Evolutionary conservation across 92 coral and sea anemone species (phyloP), one percentile per base, ranked within the genome.

Genomic region (Zoanthus sansibaricus): DNA sequence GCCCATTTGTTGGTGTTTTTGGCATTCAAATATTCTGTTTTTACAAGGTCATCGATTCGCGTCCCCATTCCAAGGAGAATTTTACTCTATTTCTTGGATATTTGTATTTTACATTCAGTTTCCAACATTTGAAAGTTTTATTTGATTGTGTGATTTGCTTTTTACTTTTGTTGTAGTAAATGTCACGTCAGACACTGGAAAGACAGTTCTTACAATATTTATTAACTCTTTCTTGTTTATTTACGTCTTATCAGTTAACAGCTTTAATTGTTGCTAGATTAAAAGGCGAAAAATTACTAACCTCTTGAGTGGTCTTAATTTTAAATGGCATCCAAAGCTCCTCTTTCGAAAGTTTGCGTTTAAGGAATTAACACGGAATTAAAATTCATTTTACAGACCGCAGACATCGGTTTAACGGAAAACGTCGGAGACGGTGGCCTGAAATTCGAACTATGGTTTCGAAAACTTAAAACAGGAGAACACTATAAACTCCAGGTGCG

Each of bases 371-470:
- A 62, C 69, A 15, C 25, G 0, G 25, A 62, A 25, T 62, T 16
- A 13, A 62, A 62, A 62, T 7, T 45, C 17, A 56, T 55, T 37
- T 32, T 86, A 44, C 80, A 97, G 99, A 93, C 98, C 69, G 95
- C 95, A 7, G 99, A 97, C 88, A 78, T 97, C 13, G 99, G 99
- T 45, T 84, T 97, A 64, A 97, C 99, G 48, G 99, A 97, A 84
- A 87, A 91, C 51, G 92, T 97, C 46, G 99, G 99, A 66, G 99
- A 95, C 66, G 93, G 98, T 44, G 99, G 99, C 16, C 90, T 90
- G 49, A 87, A 96, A 88, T 97, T 97, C 79, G 99, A 97, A 75
- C 92, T 97, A 76, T 97, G 99, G 99, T 97, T 97, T 69, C 89
- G 99, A 54, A 85, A 95, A 78, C 82, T 97, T 72, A 93, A 92